These are phyloP conservation scores for Biston betularia DNA, from an alignment of 2,888 invertebrate species.

Conservation along the genomic window DNA sequence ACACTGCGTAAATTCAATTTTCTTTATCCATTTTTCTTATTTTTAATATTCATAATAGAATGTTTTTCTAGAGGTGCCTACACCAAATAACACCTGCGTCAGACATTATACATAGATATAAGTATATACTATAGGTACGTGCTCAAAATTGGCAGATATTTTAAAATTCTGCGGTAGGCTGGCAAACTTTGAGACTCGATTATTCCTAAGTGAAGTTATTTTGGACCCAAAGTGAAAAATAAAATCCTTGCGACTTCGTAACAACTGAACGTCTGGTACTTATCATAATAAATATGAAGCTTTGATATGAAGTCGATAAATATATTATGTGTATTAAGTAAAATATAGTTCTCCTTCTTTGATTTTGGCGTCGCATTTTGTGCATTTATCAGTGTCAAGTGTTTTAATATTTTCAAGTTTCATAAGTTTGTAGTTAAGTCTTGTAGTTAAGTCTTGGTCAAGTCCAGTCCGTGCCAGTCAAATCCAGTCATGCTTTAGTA, in stretches of 20 bases:
- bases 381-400: no score
- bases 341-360: no score
- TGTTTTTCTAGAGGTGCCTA: conserved; percentile 1
- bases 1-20: conserved; percentile 3
- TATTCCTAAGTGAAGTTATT: conserved; percentile 10
- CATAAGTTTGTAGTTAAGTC: no score
- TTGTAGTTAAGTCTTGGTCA: no score
- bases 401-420: no score
- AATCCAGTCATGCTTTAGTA: no score
- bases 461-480: no score
- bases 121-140: background rate
- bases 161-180: conserved; percentile 12
- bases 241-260: conserved; percentile 5
- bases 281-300: no score
- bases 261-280: background rate
- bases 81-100: conserved; percentile 5
- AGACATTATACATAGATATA: background rate
- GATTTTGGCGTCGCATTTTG: no score
- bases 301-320: no score
- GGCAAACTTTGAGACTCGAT: conserved; percentile 14
- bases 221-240: conserved; percentile 1
- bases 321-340: no score
- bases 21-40: conserved; percentile 1
- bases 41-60: conserved; percentile 10
- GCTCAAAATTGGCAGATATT: conserved; percentile 3